phyloP scores from a whole-genome alignment of 2,113 vertebrate species.

The Felis catus region F.catus_Fca126_mat1.0 CM031415.1:66666501-66667000 shows the following conservation, averaged over 20 bases:
- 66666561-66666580: conserved; percentile 25
- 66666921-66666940: not conserved
- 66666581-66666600: not conserved
- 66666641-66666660: conserved; percentile 60
- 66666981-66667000: not conserved
- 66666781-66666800: conserved; percentile 3
- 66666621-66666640: conserved; percentile 49
- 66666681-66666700: conserved; percentile 22
- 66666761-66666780: not conserved
- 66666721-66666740: conserved; percentile 31
- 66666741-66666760: conserved; percentile 47
- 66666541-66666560: not conserved
- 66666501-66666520: conserved; percentile 13
- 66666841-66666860: not conserved
- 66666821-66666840: not conserved
- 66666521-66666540: conserved; percentile 11
- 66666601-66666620: not conserved
- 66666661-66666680: conserved; percentile 66
- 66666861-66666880: not conserved
- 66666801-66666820: not conserved
- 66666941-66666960: not conserved
- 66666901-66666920: not conserved
- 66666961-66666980: not conserved
- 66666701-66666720: conserved; percentile 14
- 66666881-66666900: not conserved